phyloP scores from a whole-genome alignment of 2,888 invertebrate genomes.

The Lepeophtheirus nordmannii region DNA sequence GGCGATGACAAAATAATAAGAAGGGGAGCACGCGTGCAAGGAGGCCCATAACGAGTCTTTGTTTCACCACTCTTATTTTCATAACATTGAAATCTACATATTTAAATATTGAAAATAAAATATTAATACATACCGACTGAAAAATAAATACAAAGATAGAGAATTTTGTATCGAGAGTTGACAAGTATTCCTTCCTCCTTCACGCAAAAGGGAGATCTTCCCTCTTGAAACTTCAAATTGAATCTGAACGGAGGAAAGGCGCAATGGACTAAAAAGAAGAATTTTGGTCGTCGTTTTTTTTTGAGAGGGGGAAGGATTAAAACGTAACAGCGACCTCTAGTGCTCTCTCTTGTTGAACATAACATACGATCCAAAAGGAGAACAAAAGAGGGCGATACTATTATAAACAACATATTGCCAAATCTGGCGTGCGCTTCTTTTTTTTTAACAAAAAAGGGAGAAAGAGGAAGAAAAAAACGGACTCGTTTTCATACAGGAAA shows the following conservation, averaged over 20 bases:
- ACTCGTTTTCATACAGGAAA: background rate
- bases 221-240: slow-evolving; percentile 8
- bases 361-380: background rate
- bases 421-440: background rate
- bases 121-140: too few relatives aligned
- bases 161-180: too few relatives aligned
- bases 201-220: background rate
- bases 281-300: slow-evolving; percentile 8
- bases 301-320: background rate
- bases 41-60: slow-evolving; percentile 1
- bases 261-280: background rate
- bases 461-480: background rate
- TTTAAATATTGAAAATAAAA: too few relatives aligned
- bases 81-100: too few relatives aligned
- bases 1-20: background rate
- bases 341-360: background rate
- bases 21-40: background rate
- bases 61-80: background rate
- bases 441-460: background rate
- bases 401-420: background rate
- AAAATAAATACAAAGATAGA: too few relatives aligned
- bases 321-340: background rate
- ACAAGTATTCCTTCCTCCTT: too few relatives aligned
- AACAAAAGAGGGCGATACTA: background rate
- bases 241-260: slow-evolving; percentile 5